Evolutionary conservation across 2,888 invertebrate genomes (phyloP).

Genomic region (Oscheius sp.): DNA sequence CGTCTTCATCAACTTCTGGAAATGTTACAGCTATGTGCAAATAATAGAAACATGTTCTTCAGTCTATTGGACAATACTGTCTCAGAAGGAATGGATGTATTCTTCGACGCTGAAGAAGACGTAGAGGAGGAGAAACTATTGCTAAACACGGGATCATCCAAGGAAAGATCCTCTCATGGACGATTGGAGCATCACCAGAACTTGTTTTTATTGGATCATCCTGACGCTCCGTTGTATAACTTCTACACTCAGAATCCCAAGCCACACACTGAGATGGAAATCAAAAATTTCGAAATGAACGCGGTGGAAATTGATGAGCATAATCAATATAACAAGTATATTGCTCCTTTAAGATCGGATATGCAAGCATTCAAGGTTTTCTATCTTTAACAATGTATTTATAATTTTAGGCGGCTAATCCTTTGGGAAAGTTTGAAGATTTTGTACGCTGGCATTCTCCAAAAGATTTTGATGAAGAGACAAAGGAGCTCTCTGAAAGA

Average conservation of each 20-base stretch:
- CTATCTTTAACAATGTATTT: not conserved
- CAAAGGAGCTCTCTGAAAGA: constrained; percentile 57
- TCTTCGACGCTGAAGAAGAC: constrained; percentile 73
- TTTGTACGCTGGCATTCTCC: constrained; percentile 99
- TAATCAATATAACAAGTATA: constrained; percentile 69
- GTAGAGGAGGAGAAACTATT: not conserved
- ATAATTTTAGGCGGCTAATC: constrained; percentile 83
- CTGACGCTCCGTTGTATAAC: constrained; percentile 20
- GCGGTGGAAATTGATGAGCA: constrained; percentile 86
- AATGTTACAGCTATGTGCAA: constrained; percentile 78
- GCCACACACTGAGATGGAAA: constrained; percentile 95
- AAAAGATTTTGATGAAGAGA: constrained; percentile 84
- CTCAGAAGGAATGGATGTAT: constrained; percentile 75
- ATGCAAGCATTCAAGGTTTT: constrained; percentile 94
- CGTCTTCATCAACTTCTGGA: constrained; percentile 92
- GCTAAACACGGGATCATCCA: not conserved
- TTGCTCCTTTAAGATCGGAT: constrained; percentile 89
- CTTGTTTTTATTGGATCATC: constrained; percentile 4
- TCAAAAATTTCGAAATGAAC: constrained; percentile 89
- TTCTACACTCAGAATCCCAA: constrained; percentile 79
- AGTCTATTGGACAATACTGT: not conserved
- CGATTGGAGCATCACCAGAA: constrained; percentile 8
- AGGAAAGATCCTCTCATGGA: not conserved
- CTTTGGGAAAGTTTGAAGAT: constrained; percentile 87
- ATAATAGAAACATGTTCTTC: constrained; percentile 69